Base-by-base conservation (phyloP, 2,113 vertebrate species). In the Otolemur garnettii region DNA sequence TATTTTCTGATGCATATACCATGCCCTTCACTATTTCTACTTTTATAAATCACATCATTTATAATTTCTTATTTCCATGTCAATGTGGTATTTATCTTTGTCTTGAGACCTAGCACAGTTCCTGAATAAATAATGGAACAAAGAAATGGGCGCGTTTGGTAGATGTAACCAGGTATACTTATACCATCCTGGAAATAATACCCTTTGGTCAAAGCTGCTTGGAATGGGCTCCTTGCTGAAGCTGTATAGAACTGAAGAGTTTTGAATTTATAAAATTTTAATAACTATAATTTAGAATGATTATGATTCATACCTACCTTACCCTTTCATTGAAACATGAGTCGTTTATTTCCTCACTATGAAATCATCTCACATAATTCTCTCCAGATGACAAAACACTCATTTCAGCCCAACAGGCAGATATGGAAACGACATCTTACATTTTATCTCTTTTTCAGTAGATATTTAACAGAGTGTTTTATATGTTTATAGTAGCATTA, bases 251-350 rank as follows among this genome's bases (percentile, higher is more conserved):
- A 91, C 5, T 93, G 42, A 93, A 93, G 62, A 66, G 42, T 62
- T 97, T 83, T 83, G 64, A 68, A 89, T 80, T 89, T 87, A 94
- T 86, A 91, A 69, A 94, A 74, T 84, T 94, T 93, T 87, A 95
- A 95, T 83, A 93, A 96, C 78, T 92, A 90, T 95, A 94, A 97
- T 96, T 97, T 96, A 92, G 60, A 83, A 74, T 59, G 83, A 94
- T 91, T 93, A 86, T 93, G 87, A 86, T 96, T 91, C 72, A 96
- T 81, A 86, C 75, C 86, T 78, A 78, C 60, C 26, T 91, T 85
- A 71, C 77, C 83, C 96, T 97, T 97, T 97, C 72, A 96, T 90
- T 90, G 96, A 95, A 92, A 80, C 77, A 77, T 77, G 57, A 84
- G 53, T 89, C 81, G 42, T 91, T 95, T 97, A 62, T 92, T 95